phyloP scores from a whole-genome alignment of 2,797 vertebrate genomes.

The Manis pentadactyla region DNA sequence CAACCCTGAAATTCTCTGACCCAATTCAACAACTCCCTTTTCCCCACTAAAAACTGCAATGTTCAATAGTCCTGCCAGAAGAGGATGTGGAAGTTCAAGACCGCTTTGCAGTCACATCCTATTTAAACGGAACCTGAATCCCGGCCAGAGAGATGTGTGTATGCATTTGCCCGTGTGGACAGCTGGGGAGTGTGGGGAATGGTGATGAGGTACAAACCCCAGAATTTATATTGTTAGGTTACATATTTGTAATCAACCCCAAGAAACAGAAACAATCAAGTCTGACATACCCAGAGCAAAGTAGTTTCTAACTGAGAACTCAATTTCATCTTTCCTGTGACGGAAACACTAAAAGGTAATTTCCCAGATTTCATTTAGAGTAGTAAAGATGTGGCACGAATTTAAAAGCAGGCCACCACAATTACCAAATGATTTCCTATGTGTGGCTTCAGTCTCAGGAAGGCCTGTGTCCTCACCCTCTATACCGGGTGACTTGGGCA shows the following conservation, averaged over 20 bases:
- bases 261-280: neutral
- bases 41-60: neutral
- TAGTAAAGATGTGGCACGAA: neutral
- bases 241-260: neutral
- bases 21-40: neutral
- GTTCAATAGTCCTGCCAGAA: neutral
- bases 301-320: neutral
- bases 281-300: neutral
- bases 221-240: neutral
- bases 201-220: neutral
- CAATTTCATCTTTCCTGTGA: neutral
- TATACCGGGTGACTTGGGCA: accelerated
- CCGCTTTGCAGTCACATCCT: neutral
- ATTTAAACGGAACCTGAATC: neutral
- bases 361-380: constrained; percentile 8
- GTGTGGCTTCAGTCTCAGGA: neutral
- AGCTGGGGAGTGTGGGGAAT: neutral
- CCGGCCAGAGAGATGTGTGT: neutral
- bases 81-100: neutral
- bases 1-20: neutral
- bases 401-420: constrained; percentile 12
- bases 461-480: neutral
- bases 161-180: accelerated
- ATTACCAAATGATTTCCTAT: neutral
- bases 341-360: neutral